phyloP scores from a whole-genome alignment of 2,113 vertebrate genomes.

The Ictalurus furcatus region DNA sequence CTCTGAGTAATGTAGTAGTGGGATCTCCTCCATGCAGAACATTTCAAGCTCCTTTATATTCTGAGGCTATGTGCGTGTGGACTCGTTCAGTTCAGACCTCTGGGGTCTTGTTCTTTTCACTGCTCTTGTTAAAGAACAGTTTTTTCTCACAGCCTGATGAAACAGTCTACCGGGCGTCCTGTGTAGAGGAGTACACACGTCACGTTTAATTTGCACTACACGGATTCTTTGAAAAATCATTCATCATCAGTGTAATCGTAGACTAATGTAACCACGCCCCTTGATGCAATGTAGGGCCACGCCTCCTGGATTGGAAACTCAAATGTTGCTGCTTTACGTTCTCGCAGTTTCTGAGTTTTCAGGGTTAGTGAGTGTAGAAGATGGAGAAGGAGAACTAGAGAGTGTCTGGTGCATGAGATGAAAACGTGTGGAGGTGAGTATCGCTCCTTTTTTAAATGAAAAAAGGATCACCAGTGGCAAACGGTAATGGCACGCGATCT shows the following conservation, averaged over 20 bases:
- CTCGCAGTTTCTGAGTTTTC: neutral
- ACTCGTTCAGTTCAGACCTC: no score
- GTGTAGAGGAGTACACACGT: neutral
- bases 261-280: neutral
- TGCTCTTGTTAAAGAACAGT: neutral
- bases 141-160: neutral
- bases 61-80: no score
- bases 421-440: neutral
- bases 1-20: neutral
- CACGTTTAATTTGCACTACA: neutral
- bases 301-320: neutral
- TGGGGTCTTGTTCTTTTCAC: neutral
- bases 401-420: slow-evolving; percentile 16
- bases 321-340: neutral
- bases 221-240: neutral
- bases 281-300: neutral
- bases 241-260: neutral
- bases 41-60: neutral
- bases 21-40: neutral
- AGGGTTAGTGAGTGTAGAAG: neutral
- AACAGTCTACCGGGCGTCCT: neutral
- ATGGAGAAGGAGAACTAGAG: neutral
- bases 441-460: neutral
- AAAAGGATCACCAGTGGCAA: slow-evolving; percentile 1
- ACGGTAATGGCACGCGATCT: slow-evolving; percentile 24